Base-by-base conservation (phyloP, 2,113 vertebrate species). In the Orthonyx spaldingii region DNA sequence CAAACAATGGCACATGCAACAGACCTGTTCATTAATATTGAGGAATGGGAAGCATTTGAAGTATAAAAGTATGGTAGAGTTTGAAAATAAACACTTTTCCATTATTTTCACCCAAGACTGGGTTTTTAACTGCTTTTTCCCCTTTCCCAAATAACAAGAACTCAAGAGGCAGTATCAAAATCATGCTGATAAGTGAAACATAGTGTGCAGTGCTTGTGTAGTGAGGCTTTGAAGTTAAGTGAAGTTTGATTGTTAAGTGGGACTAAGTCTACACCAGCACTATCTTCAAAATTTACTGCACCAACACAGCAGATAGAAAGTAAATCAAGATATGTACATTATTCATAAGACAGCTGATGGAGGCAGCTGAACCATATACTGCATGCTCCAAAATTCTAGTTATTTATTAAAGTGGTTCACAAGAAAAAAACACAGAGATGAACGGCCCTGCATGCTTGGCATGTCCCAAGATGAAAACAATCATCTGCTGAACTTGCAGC, bases 211-310 rank as follows among this genome's bases (percentile, higher is more conserved):
- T 95, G 20, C 42, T 93, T 26, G 96, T 91, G 64, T 96, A 93
- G 4, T 15, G 42, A 35, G 93, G 97, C 24, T 96, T 60, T 39
- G 92, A 63, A n/a, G n/a, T n/a, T n/a, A n/a, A n/a, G n/a, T n/a
- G n/a, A n/a, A 46, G 61, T 96, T 86, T 83, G 90, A 30, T 72
- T 15, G 53, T 97, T 98, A 64, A 98, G 50, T 3, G 96, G 96
- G 3, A 72, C 53, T 71, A 97, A 96, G 56, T 95, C 96, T 84
- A 96, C 95, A 14, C 33, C 27, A 5, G 96, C 94, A 87, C 95
- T 94, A 84, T 96, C 93, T 17, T 98, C 98, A 57, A 97, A 90
- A 72, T 98, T 92, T 46, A 97, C 72, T 39, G 98, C 97, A 92
- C 97, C 97, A 63, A 97, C 68, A 7, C 78, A 97, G 57, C 97